Evolutionary conservation across 2,113 vertebrate species (phyloP).

Genomic region (Rousettus leschenaultii): DNA sequence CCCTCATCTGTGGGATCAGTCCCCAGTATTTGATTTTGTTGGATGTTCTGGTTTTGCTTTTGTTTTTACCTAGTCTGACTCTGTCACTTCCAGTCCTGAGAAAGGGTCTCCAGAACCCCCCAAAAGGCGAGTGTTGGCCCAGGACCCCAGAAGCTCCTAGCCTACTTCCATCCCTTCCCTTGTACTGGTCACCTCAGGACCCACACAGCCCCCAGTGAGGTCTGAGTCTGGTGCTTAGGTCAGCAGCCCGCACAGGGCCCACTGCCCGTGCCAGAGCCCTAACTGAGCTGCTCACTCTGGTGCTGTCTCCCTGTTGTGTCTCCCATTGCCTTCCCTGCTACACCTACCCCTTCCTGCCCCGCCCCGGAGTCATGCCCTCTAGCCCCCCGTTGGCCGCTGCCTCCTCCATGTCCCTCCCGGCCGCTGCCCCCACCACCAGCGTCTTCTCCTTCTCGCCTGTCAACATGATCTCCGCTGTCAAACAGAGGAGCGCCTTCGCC

Average conservation of each 20-base stretch:
- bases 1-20: neutral
- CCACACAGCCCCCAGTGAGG: neutral
- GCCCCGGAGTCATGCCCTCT: slow-evolving; percentile 83
- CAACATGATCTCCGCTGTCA: slow-evolving; percentile 97
- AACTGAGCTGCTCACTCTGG: slow-evolving; percentile 60
- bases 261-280: neutral
- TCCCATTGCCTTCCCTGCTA: slow-evolving; percentile 55
- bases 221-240: neutral
- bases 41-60: neutral
- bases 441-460: slow-evolving; percentile 96
- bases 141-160: neutral
- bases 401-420: slow-evolving; percentile 80
- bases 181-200: neutral
- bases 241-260: neutral
- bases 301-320: slow-evolving; percentile 76
- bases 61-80: neutral
- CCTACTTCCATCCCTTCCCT: neutral
- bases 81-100: neutral
- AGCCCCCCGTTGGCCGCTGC: slow-evolving; percentile 84
- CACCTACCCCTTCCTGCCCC: slow-evolving; percentile 46
- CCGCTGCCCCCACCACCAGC: slow-evolving; percentile 81
- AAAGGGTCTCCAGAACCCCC: neutral
- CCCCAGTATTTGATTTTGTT: neutral
- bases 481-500: slow-evolving; percentile 99
- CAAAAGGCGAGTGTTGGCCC: neutral